phyloP scores from a whole-genome alignment of 2,888 invertebrate species.

The Muscina levida region DNA sequence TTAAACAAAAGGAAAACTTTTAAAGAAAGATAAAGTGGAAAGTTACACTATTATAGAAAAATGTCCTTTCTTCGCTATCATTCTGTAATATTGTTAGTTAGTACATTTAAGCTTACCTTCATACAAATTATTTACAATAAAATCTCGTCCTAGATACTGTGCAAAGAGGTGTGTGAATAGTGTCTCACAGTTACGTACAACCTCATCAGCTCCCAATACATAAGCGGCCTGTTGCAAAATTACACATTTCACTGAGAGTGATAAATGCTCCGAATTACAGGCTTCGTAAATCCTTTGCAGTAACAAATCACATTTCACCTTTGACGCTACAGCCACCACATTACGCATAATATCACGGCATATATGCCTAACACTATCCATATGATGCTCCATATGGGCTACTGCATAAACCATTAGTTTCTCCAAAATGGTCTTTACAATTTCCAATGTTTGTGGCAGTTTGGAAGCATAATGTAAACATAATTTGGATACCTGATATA shows the following conservation, averaged over 20 bases:
- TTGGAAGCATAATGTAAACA: conserved; percentile 67
- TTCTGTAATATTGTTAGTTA: neutral
- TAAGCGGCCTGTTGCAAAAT: conserved; percentile 73
- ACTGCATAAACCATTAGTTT: conserved; percentile 80
- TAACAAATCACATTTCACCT: conserved; percentile 69
- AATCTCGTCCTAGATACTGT: conserved; percentile 73
- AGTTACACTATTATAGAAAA: conserved; percentile 6
- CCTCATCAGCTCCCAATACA: conserved; percentile 70
- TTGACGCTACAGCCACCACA: conserved; percentile 78
- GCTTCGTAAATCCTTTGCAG: conserved; percentile 71
- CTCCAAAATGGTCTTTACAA: conserved; percentile 75
- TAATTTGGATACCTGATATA: conserved; percentile 71
- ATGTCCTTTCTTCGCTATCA: neutral
- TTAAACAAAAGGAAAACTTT: too few species aligned
- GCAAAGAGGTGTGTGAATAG: conserved; percentile 72
- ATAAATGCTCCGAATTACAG: conserved; percentile 70
- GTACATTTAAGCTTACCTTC: conserved; percentile 76
- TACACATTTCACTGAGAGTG: conserved; percentile 72
- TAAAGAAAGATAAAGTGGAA: neutral
- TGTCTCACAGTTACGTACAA: conserved; percentile 69
- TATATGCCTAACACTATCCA: conserved; percentile 84
- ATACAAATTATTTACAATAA: conserved; percentile 81
- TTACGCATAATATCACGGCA: conserved; percentile 81
- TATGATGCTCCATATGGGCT: conserved; percentile 83
- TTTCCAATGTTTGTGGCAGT: conserved; percentile 69